Conservation (phyloP, 2,888 invertebrate species). For the Rhagonycha fulva region DNA sequence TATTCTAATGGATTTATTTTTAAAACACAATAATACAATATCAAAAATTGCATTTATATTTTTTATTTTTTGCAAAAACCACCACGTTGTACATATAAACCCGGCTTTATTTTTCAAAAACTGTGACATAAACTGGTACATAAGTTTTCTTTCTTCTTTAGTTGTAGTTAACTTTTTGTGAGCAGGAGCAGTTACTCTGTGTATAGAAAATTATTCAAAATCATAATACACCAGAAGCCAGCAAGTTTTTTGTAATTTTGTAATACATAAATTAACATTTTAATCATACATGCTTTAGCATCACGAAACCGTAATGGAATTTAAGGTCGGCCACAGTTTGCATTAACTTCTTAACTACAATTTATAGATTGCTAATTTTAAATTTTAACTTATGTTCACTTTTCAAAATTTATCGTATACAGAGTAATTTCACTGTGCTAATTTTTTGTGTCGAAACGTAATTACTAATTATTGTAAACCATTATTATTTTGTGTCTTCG, state of each 20-base stretch:
- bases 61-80: too few species aligned
- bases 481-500: slow-evolving; percentile 20
- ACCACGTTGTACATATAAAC: background rate
- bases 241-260: background rate
- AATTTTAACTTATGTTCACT: background rate
- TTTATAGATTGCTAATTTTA: background rate
- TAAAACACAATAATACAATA: too few species aligned
- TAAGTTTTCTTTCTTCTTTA: background rate
- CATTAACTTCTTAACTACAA: background rate
- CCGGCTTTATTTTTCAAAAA: background rate
- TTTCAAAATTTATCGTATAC: background rate
- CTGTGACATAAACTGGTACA: background rate
- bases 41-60: too few species aligned
- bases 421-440: slow-evolving; percentile 1
- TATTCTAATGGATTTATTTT: too few species aligned
- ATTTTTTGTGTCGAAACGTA: background rate
- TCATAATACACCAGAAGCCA: background rate
- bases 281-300: slow-evolving; percentile 4
- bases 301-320: background rate
- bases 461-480: slow-evolving; percentile 3
- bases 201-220: background rate
- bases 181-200: background rate
- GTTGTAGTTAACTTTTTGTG: background rate
- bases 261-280: background rate
- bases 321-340: background rate